phyloP scores from a whole-genome alignment of 2,113 vertebrate genomes.

The Chaetura pelagica region DNA sequence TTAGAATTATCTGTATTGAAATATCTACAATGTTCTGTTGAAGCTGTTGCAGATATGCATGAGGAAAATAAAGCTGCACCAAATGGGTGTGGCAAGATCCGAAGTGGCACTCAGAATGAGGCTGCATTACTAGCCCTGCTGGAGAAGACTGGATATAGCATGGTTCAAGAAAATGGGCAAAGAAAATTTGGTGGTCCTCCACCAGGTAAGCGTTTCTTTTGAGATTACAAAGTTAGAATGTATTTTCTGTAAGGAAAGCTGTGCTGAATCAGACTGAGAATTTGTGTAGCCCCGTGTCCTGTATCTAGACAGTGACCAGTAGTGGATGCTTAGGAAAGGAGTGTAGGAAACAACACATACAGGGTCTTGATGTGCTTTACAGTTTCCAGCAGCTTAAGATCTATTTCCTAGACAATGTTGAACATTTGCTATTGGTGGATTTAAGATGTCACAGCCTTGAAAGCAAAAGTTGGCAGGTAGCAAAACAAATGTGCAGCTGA shows the following conservation, averaged over 20 bases:
- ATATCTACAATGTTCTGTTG: background rate
- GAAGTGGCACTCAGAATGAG: conserved; percentile 76
- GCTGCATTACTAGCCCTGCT: conserved; percentile 87
- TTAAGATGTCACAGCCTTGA: background rate
- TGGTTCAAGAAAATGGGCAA: conserved; percentile 96
- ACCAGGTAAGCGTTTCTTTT: conserved; percentile 80
- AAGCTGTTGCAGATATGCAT: conserved; percentile 77
- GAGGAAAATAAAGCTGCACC: conserved; percentile 52
- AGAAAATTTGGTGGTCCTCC: conserved; percentile 96
- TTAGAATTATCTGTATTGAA: background rate
- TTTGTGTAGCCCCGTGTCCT: background rate
- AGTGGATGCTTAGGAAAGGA: background rate
- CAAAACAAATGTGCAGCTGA: background rate
- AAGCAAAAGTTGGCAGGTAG: background rate
- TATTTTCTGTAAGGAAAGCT: background rate
- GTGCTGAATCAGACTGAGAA: background rate
- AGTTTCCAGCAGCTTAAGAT: background rate
- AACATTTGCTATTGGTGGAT: background rate
- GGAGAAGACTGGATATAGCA: conserved; percentile 90
- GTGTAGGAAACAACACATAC: background rate
- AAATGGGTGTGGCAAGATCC: conserved; percentile 67
- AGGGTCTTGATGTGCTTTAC: background rate
- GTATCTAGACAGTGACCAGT: background rate
- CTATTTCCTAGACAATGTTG: background rate
- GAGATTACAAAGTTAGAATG: background rate